Conservation (phyloP, 2,888 invertebrate genomes). For the Ischnura elegans region DNA sequence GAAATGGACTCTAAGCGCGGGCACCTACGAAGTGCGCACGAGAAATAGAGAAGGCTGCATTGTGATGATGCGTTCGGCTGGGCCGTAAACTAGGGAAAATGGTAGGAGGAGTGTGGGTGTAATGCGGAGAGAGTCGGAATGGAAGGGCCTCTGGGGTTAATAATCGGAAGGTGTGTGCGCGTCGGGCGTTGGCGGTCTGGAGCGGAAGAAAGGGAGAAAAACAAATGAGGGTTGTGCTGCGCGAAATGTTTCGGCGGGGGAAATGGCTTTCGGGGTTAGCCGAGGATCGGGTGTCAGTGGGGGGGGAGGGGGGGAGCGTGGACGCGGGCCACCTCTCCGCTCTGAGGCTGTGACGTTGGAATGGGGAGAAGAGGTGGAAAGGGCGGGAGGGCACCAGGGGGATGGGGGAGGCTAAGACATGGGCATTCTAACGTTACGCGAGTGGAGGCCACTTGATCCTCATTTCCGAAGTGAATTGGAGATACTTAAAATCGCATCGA, state of each 20-base stretch:
- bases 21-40: not conserved
- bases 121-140: not conserved
- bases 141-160: not conserved
- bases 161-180: not conserved
- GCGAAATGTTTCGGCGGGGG: not conserved
- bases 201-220: not conserved
- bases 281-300: slow-evolving; percentile 25
- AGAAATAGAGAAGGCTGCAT: too few species aligned
- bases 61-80: not conserved
- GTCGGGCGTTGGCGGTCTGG: not conserved
- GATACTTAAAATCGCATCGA: too few species aligned
- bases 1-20: not conserved
- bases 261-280: not conserved
- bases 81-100: not conserved
- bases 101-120: not conserved
- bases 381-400: not conserved
- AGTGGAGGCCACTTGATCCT: not conserved
- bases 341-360: not conserved
- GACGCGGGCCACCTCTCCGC: not conserved
- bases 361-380: not conserved
- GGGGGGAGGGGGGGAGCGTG: not conserved
- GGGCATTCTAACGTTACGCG: slow-evolving; percentile 48
- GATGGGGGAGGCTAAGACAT: not conserved
- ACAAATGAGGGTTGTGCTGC: not conserved
- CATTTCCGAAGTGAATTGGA: too few species aligned